Base-by-base conservation (phyloP, 2,113 vertebrate genomes). In the Upupa epops region DNA sequence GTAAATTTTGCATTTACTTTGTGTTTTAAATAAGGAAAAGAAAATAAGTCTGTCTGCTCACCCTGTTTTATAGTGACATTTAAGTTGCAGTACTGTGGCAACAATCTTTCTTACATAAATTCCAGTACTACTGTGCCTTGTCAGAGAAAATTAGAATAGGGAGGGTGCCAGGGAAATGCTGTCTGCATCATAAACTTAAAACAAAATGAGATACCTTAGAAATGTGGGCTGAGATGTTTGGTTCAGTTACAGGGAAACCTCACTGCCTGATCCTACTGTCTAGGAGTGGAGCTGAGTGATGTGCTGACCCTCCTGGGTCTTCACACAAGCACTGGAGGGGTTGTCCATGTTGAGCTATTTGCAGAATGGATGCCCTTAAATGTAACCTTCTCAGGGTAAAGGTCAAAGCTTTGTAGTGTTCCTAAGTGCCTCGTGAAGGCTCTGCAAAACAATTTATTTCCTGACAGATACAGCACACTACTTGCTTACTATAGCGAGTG, bases 331-430 rank as follows among this genome's bases (percentile, higher is more conserved):
- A 1, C 63, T 46, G 69, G 56, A 89, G 68, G 42, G 59, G 6
- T 31, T 85, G 81, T 69, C 60, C 17, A 15, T 12, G 22, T 7
- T 7, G 25, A 74, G 28, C 6, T 85, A 13, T 91, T 83, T 93
- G 52, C 51, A 87, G 45, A 85, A 21, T 0, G 7, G 65, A 55
- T 13, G 19, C 34, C 40, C 40, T 89, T 60, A 89, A 83, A 76
- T 48, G n/a, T 55, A 51, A 83, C 68, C 58, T 94, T 69, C 40
- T 85, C 15, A 73, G 68, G 66, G 40, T 73, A 87, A 89, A 73
- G 87, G 82, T 63, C 68, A 89, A 79, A 85, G 78, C 68, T 96
- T 68, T 89, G 78, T 73, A 92, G 46, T 66, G 49, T 73, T 94
- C 51, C 55, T 29, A 65, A 76, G 55, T 59, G 61, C 79, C 83